These are phyloP conservation scores for Orthosia gothica DNA, from an alignment of 2,888 invertebrate species.

Conservation along the genomic window DNA sequence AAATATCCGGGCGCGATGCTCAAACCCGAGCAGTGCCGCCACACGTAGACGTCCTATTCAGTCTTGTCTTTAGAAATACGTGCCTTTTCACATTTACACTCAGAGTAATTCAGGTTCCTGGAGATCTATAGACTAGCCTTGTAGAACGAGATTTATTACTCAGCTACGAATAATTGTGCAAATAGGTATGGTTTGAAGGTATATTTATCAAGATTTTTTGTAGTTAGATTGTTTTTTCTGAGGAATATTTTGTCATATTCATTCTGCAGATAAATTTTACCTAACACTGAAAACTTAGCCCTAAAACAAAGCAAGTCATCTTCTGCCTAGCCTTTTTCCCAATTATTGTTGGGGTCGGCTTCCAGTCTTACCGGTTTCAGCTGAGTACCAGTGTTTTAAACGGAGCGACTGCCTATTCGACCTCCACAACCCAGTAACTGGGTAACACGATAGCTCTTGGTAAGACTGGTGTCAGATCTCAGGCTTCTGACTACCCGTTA, in stretches of 20 bases:
- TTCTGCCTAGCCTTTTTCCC: no score
- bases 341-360: no score
- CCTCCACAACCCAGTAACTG: no score
- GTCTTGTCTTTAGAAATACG: conserved; percentile 9
- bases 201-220: no score
- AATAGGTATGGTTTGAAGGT: neutral
- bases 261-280: neutral
- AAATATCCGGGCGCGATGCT: neutral
- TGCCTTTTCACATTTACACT: conserved; percentile 23
- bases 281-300: neutral
- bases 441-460: no score
- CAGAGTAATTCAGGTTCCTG: neutral
- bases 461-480: no score
- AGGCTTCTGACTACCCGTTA: no score
- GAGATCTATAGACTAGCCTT: neutral
- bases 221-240: neutral
- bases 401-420: no score
- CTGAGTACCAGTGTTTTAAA: no score
- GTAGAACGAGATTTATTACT: neutral
- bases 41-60: conserved; percentile 29
- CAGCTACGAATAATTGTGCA: neutral
- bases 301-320: neutral
- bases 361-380: no score
- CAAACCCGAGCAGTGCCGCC: neutral
- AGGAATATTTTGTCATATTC: neutral